phyloP scores from a whole-genome alignment of 2,888 invertebrate species.

The Dryocosmus kuriphilus region DNA sequence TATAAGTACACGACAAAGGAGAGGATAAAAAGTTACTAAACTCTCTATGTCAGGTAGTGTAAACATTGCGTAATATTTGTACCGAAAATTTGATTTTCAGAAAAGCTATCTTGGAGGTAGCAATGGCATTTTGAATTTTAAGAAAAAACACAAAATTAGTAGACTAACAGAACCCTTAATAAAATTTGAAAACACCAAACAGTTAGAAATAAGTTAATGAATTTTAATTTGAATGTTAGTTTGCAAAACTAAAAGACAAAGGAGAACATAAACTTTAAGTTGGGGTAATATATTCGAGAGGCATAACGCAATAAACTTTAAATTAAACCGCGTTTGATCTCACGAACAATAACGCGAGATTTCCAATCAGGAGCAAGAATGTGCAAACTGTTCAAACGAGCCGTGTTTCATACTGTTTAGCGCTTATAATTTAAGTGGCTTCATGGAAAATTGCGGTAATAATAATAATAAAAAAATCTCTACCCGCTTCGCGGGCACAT shows the following conservation, averaged over 20 bases:
- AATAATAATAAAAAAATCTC: too few relatives aligned
- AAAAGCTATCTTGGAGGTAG: too few relatives aligned
- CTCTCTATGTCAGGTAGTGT: too few relatives aligned
- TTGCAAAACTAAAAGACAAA: neutral
- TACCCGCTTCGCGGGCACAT: too few relatives aligned
- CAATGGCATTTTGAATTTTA: too few relatives aligned
- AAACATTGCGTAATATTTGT: too few relatives aligned
- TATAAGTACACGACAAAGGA: neutral
- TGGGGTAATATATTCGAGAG: neutral
- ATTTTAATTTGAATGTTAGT: neutral
- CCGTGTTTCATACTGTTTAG: slow-evolving; percentile 1
- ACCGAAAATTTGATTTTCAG: too few relatives aligned
- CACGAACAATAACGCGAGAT: slow-evolving; percentile 8
- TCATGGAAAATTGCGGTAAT: neutral
- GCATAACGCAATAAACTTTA: slow-evolving; percentile 6
- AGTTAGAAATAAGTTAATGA: too few relatives aligned
- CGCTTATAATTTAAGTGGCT: neutral
- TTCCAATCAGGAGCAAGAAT: neutral
- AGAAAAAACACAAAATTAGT: too few relatives aligned
- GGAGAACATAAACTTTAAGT: neutral
- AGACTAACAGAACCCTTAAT: too few relatives aligned
- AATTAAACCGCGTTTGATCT: slow-evolving; percentile 26
- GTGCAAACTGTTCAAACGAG: neutral
- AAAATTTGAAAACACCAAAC: neutral
- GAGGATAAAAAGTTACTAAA: too few relatives aligned